phyloP scores from a whole-genome alignment of 2,113 vertebrate species.

The Mystacornis crossleyi region DNA sequence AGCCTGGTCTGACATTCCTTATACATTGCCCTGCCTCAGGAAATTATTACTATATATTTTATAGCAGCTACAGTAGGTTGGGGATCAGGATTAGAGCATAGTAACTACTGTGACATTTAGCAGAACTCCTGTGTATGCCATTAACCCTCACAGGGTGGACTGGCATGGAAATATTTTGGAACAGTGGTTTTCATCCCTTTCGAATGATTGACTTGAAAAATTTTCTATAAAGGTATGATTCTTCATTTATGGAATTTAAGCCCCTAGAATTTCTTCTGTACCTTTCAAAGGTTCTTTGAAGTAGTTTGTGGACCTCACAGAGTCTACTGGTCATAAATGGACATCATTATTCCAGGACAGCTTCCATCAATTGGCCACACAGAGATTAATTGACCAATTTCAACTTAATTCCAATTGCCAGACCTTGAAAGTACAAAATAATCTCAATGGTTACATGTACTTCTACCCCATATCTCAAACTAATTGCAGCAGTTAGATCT shows the following conservation, averaged over 20 bases:
- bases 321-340: neutral
- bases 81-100: slow-evolving; percentile 83
- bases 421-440: neutral
- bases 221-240: neutral
- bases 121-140: slow-evolving; percentile 75
- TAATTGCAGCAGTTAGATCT: neutral
- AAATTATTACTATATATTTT: slow-evolving; percentile 90
- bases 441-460: neutral
- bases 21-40: slow-evolving; percentile 85
- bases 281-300: neutral
- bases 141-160: slow-evolving; percentile 67
- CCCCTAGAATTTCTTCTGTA: neutral
- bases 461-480: neutral
- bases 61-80: slow-evolving; percentile 81
- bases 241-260: neutral
- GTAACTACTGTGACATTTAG: slow-evolving; percentile 85
- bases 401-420: neutral
- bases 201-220: neutral
- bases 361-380: neutral
- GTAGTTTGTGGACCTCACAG: neutral
- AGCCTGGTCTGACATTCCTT: slow-evolving; percentile 83
- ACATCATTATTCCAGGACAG: neutral
- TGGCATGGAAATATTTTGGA: slow-evolving; percentile 31
- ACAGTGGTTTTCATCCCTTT: neutral
- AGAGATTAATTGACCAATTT: neutral